These are phyloP conservation scores for Hypolimnas misippus DNA, from an alignment of 2,888 invertebrate genomes.

Conservation along the genomic window DNA sequence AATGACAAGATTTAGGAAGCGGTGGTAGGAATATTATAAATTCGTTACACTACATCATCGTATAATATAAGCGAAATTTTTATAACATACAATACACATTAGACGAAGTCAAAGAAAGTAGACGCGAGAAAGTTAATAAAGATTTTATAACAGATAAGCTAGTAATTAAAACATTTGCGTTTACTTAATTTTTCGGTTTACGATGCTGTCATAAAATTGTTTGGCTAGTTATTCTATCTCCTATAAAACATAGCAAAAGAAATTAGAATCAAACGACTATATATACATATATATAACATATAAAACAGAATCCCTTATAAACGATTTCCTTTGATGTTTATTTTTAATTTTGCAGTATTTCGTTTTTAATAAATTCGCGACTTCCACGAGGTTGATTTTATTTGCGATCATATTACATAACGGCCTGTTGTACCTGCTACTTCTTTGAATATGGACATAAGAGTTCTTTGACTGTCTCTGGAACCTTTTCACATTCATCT, in stretches of 20 bases:
- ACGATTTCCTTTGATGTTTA: constrained; percentile 64
- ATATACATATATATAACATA: too few species aligned
- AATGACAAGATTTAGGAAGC: neutral
- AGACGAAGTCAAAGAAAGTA: constrained; percentile 27
- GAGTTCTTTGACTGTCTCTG: too few species aligned
- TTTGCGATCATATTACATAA: too few species aligned
- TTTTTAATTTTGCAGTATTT: constrained; percentile 52
- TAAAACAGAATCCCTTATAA: constrained; percentile 64
- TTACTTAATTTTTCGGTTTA: constrained; percentile 36
- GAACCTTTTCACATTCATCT: too few species aligned
- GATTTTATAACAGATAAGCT: constrained; percentile 23
- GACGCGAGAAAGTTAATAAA: constrained; percentile 31
- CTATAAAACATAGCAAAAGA: constrained; percentile 72
- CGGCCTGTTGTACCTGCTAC: too few species aligned
- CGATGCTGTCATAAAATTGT: constrained; percentile 32
- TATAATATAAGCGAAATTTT: constrained; percentile 1
- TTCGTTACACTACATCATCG: neutral
- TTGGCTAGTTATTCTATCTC: constrained; percentile 33
- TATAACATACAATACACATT: constrained; percentile 14
- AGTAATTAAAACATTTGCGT: constrained; percentile 37
- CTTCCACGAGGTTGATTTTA: neutral
- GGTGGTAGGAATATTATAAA: neutral
- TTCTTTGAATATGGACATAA: too few species aligned
- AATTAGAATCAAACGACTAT: constrained; percentile 67
- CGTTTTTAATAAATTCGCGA: constrained; percentile 24